phyloP scores from a whole-genome alignment of 2,797 vertebrate genomes.

The Premnoplex brunnescens region DNA sequence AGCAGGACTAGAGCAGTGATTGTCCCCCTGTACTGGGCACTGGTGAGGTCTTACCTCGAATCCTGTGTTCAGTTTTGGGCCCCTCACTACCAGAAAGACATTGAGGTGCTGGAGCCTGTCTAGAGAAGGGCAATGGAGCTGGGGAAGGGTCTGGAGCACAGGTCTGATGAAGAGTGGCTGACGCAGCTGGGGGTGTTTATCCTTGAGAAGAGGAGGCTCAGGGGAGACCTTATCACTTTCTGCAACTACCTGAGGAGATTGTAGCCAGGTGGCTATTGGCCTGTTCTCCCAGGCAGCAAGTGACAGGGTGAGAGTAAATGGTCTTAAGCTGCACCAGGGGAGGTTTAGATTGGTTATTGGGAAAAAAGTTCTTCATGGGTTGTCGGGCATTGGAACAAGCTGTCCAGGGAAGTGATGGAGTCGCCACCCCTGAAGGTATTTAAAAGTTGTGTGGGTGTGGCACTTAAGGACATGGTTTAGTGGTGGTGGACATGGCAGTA shows the following conservation, averaged over 20 bases:
- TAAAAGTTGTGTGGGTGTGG: not conserved
- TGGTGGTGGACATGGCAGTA: not conserved
- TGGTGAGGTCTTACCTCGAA: not conserved
- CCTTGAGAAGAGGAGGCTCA: not conserved
- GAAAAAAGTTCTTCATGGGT: not conserved
- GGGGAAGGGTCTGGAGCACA: not conserved
- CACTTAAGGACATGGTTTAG: not conserved
- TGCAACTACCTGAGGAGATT: not conserved
- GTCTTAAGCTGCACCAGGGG: not conserved
- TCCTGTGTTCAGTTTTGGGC: not conserved
- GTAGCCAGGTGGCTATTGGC: fast-evolving
- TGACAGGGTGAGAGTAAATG: not conserved
- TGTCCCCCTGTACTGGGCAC: not conserved
- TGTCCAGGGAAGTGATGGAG: not conserved
- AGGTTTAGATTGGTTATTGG: not conserved
- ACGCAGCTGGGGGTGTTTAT: not conserved
- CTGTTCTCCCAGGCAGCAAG: not conserved
- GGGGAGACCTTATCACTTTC: fast-evolving
- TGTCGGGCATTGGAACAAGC: not conserved
- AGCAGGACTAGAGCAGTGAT: not conserved
- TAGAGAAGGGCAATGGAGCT: not conserved
- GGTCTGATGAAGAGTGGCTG: not conserved
- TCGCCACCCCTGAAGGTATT: not conserved
- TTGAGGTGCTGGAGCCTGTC: not conserved
- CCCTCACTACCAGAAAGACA: not conserved